These are phyloP conservation scores for Chondrosia reniformis DNA, from an alignment of 37 sponge, comb jelly and placozoan genomes.

Conservation along the genomic window DNA sequence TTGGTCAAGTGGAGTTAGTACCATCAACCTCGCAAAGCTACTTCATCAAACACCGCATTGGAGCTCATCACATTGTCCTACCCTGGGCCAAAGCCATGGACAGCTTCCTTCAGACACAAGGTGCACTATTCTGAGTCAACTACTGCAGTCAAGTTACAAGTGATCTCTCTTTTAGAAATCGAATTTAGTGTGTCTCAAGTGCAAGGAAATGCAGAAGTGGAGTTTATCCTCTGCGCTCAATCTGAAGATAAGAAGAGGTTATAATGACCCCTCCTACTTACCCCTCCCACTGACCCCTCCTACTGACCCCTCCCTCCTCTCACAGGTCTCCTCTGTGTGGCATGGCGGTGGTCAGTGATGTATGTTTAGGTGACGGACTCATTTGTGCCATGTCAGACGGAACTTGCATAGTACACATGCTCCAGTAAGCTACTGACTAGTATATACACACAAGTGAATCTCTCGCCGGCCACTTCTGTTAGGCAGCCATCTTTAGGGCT, in stretches of 20 bases:
- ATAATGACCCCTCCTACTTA: not conserved
- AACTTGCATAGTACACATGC: not conserved
- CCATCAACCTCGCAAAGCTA: slow-evolving; percentile 1
- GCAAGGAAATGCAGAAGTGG: not conserved
- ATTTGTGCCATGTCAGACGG: slow-evolving; percentile 2
- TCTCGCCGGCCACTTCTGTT: too few species aligned
- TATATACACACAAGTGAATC: too few species aligned
- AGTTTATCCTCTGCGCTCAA: not conserved
- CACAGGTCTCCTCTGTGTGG: slow-evolving; percentile 6
- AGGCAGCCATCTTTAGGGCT: too few species aligned
- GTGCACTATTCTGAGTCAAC: not conserved
- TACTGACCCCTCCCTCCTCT: not conserved
- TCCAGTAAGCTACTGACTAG: too few species aligned
- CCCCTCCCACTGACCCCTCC: not conserved
- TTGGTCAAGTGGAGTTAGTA: not conserved
- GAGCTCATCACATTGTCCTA: not conserved
- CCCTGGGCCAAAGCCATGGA: slow-evolving; percentile 8
- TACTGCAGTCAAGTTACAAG: not conserved
- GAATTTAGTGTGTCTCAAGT: not conserved
- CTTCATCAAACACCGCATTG: not conserved
- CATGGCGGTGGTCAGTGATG: slow-evolving; percentile 2
- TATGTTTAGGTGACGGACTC: not conserved
- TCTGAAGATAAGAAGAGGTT: not conserved
- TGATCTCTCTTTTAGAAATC: not conserved
- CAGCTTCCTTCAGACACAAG: not conserved